Evolutionary conservation across 1,140 invertebrate genomes (phyloP).

Genomic region (Sweltsa coloradensis): DNA sequence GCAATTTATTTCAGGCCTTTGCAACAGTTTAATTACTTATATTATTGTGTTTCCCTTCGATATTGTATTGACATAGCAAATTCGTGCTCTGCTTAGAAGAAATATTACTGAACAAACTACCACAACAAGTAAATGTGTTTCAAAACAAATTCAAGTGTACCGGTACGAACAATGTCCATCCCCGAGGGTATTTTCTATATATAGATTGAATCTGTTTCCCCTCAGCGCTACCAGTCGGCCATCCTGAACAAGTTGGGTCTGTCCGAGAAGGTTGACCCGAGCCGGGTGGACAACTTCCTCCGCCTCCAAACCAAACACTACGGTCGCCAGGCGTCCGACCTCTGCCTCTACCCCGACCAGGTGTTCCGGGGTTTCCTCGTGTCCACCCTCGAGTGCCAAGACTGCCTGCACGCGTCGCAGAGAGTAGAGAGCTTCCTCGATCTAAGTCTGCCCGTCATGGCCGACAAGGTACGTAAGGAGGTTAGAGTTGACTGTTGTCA

Average conservation of each 20-base stretch:
- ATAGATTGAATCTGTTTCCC: no score
- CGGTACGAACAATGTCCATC: no score
- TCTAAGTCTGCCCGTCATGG: conserved; percentile 77
- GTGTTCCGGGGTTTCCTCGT: conserved; percentile 81
- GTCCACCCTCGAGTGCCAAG: conserved; percentile 78
- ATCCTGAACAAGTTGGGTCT: conserved; percentile 60
- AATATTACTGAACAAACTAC: no score
- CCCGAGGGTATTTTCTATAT: no score
- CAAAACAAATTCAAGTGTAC: no score
- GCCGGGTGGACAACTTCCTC: conserved; percentile 57
- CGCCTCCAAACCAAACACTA: conserved; percentile 60
- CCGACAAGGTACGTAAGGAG: conserved; percentile 38
- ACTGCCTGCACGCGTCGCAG: conserved; percentile 74
- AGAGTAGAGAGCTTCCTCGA: conserved; percentile 88
- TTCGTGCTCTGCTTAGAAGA: no score
- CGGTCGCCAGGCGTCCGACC: conserved; percentile 65
- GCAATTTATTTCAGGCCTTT: no score
- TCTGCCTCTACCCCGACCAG: conserved; percentile 67
- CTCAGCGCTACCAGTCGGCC: conserved; percentile 60
- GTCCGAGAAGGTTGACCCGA: conserved; percentile 47
- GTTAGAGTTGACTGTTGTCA: no score
- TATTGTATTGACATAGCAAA: no score
- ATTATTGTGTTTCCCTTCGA: no score
- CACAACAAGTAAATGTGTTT: no score
- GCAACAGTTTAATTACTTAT: no score